Conservation (phyloP, 2,113 vertebrate species). For the Leuciscus idus region DNA sequence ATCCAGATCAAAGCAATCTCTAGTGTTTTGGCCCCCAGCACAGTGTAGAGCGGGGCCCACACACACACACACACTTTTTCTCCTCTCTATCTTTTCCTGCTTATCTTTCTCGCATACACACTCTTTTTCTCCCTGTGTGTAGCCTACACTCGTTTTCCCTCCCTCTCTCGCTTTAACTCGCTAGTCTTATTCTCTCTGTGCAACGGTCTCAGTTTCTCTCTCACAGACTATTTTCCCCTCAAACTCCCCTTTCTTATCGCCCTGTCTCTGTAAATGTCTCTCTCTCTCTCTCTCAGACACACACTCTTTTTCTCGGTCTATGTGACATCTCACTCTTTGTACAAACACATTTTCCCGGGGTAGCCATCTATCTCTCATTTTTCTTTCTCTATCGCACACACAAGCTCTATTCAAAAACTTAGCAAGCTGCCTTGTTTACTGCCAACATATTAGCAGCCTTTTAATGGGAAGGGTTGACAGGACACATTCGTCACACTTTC, state of each 20-base stretch:
- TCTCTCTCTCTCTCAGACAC: constrained; percentile 48
- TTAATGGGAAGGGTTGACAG: background rate
- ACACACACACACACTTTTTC: constrained; percentile 65
- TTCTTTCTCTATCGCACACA: constrained; percentile 3
- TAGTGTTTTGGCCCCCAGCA: constrained; percentile 82
- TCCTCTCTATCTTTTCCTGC: constrained; percentile 18
- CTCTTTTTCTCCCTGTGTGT: constrained; percentile 4
- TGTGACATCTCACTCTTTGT: constrained; percentile 56
- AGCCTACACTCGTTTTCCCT: background rate
- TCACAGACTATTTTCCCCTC: constrained; percentile 52
- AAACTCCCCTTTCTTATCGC: constrained; percentile 36
- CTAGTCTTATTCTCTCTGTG: constrained; percentile 61
- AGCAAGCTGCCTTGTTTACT: background rate
- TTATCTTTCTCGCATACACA: constrained; percentile 40
- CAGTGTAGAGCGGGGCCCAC: constrained; percentile 73
- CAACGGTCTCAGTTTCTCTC: background rate
- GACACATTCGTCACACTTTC: background rate
- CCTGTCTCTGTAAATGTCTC: constrained; percentile 35
- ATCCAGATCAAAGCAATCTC: constrained; percentile 85
- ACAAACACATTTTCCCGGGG: constrained; percentile 37
- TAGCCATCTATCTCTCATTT: background rate
- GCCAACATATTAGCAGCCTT: background rate
- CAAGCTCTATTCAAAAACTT: constrained; percentile 11
- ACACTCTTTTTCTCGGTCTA: constrained; percentile 5
- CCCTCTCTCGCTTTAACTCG: constrained; percentile 59